Conservation (phyloP, 2,888 invertebrate species). For the Resseliella maxima region DNA sequence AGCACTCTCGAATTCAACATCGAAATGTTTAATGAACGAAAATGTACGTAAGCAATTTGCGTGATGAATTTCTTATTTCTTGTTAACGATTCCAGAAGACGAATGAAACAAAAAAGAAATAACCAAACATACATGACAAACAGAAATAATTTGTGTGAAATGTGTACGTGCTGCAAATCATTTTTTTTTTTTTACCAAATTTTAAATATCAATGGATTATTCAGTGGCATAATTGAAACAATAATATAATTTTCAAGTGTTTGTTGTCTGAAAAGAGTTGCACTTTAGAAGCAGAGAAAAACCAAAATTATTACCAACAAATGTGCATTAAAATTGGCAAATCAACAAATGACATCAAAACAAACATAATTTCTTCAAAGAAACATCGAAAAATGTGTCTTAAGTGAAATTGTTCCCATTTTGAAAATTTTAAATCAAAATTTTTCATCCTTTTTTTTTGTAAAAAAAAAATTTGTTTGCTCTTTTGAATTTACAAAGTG, state of each 20-base stretch:
- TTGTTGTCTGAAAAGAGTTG: too few species aligned
- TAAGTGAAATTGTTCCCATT: neutral
- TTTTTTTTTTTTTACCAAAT: too few species aligned
- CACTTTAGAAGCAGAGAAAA: too few species aligned
- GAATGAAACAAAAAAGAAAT: neutral
- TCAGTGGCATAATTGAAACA: too few species aligned
- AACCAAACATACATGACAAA: neutral
- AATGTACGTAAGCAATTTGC: neutral
- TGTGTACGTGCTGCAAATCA: too few species aligned
- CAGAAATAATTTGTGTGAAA: neutral
- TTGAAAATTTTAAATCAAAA: too few species aligned
- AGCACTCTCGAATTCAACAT: neutral
- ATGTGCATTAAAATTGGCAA: neutral
- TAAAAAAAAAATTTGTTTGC: neutral
- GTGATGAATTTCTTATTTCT: neutral
- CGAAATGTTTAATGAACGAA: conserved; percentile 28
- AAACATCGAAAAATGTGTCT: neutral
- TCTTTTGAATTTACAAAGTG: neutral
- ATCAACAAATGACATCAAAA: too few species aligned
- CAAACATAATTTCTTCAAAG: too few species aligned
- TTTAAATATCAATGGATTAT: too few species aligned
- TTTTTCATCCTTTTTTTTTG: too few species aligned
- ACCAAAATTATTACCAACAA: neutral
- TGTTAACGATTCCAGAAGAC: neutral
- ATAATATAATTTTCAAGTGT: too few species aligned